A percentile compares a stretch with the other conserved stretches of the same genome.
phyloP scores from a whole-genome alignment of 2,113 vertebrate genomes.

The Takifugu bimaculatus region DNA sequence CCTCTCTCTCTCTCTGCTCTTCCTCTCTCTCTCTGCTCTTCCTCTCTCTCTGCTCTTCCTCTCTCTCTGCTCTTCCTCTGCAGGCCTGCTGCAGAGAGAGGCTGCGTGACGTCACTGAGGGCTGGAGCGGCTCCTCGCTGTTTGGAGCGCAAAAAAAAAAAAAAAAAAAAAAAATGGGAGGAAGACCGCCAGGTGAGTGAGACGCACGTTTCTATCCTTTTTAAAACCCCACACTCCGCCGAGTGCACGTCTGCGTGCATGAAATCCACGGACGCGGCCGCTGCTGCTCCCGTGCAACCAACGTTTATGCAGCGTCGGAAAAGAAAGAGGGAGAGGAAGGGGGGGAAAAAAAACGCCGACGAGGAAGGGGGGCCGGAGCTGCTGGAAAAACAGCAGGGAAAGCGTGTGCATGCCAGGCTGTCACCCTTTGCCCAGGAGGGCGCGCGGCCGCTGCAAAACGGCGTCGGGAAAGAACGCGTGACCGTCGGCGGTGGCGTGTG shows the following conservation, averaged over 20 bases:
- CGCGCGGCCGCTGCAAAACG: constrained; percentile 17
- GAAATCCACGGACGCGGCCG: background rate
- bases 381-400: constrained; percentile 26
- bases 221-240: constrained; percentile 9
- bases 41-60: constrained; percentile 27
- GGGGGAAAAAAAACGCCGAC: no score
- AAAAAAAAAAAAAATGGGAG: constrained; percentile 73
- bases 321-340: background rate
- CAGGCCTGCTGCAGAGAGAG: constrained; percentile 73
- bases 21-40: background rate
- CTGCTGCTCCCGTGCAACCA: constrained; percentile 31
- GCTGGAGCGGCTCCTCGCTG: constrained; percentile 67
- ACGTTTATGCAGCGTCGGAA: constrained; percentile 39
- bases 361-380: constrained; percentile 25
- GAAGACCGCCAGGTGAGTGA: constrained; percentile 73
- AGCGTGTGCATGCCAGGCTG: constrained; percentile 33
- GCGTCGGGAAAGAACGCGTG: constrained; percentile 20
- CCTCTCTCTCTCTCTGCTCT: background rate
- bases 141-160: constrained; percentile 60
- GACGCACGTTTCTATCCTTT: constrained; percentile 52
- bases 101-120: constrained; percentile 75
- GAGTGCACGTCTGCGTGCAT: background rate
- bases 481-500: constrained; percentile 9
- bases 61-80: constrained; percentile 56
- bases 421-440: constrained; percentile 30